phyloP scores from a whole-genome alignment of 2,888 invertebrate species.

The Lycocerus yunnanus region DNA sequence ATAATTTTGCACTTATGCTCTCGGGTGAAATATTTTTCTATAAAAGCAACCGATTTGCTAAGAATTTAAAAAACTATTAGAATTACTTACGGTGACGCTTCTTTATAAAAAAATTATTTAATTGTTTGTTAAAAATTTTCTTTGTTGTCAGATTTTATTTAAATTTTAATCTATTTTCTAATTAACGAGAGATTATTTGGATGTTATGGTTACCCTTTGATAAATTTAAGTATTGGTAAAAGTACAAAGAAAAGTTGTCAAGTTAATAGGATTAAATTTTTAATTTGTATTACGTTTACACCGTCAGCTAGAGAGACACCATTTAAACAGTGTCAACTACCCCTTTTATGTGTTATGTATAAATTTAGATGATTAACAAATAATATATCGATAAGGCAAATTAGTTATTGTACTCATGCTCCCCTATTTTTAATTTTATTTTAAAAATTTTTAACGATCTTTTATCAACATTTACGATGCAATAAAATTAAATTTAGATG shows the following conservation, averaged over 20 bases:
- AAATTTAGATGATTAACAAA: background rate
- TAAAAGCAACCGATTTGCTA: background rate
- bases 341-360: background rate
- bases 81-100: background rate
- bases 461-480: background rate
- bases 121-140: background rate
- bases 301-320: background rate
- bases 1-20: background rate
- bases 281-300: background rate
- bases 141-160: background rate
- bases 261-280: background rate
- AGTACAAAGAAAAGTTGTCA: background rate
- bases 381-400: background rate
- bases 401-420: background rate
- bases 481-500: background rate
- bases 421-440: background rate
- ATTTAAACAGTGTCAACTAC: background rate
- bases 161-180: background rate
- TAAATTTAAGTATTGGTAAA: background rate
- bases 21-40: background rate
- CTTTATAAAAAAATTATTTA: background rate
- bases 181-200: background rate
- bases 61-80: background rate
- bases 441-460: background rate
- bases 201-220: background rate